Percentiles rank a stretch among this genome's conserved stretches.
phyloP scores from a whole-genome alignment of 2,888 invertebrate species.

The Protula sp. region DNA sequence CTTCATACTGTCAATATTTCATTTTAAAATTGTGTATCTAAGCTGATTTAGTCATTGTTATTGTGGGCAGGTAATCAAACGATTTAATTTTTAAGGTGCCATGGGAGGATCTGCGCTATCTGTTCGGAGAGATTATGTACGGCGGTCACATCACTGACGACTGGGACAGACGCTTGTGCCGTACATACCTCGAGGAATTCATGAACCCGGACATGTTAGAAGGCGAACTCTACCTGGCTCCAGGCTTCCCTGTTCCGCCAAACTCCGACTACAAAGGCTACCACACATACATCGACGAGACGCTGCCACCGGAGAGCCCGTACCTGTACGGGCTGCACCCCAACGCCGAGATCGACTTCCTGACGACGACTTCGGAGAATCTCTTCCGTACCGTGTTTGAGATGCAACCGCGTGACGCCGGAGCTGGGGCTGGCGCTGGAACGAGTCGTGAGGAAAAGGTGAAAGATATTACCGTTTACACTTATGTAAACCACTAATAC shows the following conservation, averaged over 20 bases:
- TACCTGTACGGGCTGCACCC: conserved; percentile 91
- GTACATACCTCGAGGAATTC: conserved; percentile 73
- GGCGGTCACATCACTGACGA: conserved; percentile 96
- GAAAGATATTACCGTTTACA: neutral
- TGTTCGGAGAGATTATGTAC: conserved; percentile 97
- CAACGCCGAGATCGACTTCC: conserved; percentile 91
- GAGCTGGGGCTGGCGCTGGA: conserved; percentile 76
- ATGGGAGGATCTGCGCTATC: conserved; percentile 90
- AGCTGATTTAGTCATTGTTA: too few species aligned
- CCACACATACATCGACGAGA: conserved; percentile 86
- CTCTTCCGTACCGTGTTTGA: conserved; percentile 90
- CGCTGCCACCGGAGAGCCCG: conserved; percentile 86
- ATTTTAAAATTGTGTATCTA: too few species aligned
- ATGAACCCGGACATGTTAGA: conserved; percentile 90
- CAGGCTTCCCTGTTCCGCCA: conserved; percentile 86
- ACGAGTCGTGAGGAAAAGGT: conserved; percentile 80
- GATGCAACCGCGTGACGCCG: conserved; percentile 90
- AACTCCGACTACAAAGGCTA: conserved; percentile 91
- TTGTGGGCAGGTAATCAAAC: too few species aligned
- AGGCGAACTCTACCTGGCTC: conserved; percentile 84
- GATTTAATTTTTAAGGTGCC: conserved; percentile 69
- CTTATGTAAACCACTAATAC: too few species aligned
- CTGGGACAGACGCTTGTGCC: conserved; percentile 85
- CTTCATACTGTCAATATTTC: too few species aligned
- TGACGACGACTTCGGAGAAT: conserved; percentile 87